Evolutionary conservation across 1,140 invertebrate genomes (phyloP), one percentile per base, ranked within the genome.

Genomic region (Eufriesea mexicana): DNA sequence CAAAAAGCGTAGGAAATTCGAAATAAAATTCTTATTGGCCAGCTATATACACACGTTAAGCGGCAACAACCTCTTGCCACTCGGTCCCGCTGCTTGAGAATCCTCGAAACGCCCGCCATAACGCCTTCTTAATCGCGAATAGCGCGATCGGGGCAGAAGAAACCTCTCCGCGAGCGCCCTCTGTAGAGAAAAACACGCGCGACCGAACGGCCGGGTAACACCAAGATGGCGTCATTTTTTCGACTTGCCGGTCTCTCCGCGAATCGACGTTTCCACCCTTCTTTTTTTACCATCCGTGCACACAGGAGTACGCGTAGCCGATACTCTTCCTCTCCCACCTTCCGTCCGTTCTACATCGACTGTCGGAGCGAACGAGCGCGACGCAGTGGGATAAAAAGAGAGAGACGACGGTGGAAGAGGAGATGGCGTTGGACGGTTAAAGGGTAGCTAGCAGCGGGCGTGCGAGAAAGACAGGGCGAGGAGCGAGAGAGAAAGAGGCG

Each of bases 201-300:
- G 61, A 49, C 28, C 75, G 61, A 73, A 0, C 45, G 42, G 57
- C 25, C 54, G 45, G 59, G 28, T 51, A 28, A 59, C 64, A 51
- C 78, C 78, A 86, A 86, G 84, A 85, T 88, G 84, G 85, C 87
- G 80, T 66, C 67, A 66, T 83, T 89, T 84, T 89, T 88, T 77
- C 81, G n/a, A 66, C 62, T 76, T 62, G 28, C 86, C 61, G 59
- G 77, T 25, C 54, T 10, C 49, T 49, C 66, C 66, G 68, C 68
- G 57, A 72, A 87, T 88, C 87, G 86, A 88, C 87, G 75, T 81
- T 88, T 83, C 77, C 54, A n/a, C 74, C 84, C 68, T 71, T 45
- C 74, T 78, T 67, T 88, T n/a, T 87, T 78, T 67, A 68, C 80
- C 72, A 80, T 88, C 67, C 71, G 61, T 76, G 86, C 84, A 64